phyloP scores from a whole-genome alignment of 2,797 vertebrate genomes.

The Galaxias olidus region DNA sequence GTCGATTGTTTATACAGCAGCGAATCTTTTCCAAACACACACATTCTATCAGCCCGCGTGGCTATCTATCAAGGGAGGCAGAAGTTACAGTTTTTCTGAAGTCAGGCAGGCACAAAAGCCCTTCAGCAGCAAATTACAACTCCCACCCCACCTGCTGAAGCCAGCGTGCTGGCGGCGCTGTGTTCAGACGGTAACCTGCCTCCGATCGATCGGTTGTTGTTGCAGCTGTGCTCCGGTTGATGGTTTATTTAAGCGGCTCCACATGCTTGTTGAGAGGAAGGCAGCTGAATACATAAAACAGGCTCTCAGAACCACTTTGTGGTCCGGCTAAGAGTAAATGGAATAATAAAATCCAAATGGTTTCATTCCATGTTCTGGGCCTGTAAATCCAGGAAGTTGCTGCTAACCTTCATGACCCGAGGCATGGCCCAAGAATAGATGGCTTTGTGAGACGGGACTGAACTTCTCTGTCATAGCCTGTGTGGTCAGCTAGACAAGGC shows the following conservation, averaged over 20 bases:
- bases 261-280: constrained; percentile 97
- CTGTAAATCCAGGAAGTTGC: constrained; percentile 93
- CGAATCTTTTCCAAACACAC: constrained; percentile 83
- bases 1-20: constrained; percentile 85
- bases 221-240: constrained; percentile 95
- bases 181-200: constrained; percentile 90
- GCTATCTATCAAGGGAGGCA: constrained; percentile 81
- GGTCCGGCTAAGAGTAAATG: constrained; percentile 98
- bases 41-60: constrained; percentile 77
- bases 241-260: constrained; percentile 99
- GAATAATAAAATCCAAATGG: constrained; percentile 99
- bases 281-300: constrained; percentile 99
- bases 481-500: constrained; percentile 75
- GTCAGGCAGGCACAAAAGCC: constrained; percentile 81
- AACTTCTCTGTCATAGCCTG: constrained; percentile 20
- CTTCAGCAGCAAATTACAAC: constrained; percentile 84
- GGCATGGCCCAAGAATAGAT: constrained; percentile 63
- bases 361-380: constrained; percentile 96
- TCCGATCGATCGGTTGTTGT: constrained; percentile 96
- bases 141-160: constrained; percentile 95
- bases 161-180: constrained; percentile 81
- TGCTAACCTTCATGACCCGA: constrained; percentile 87
- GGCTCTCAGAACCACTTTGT: constrained; percentile 97
- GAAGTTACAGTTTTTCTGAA: constrained; percentile 84
- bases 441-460: constrained; percentile 65